A percentile compares a stretch with the other conserved stretches of the same genome.
These are phyloP conservation scores for Exocentrus adspersus DNA, from an alignment of 2,888 invertebrate genomes.

Conservation along the genomic window DNA sequence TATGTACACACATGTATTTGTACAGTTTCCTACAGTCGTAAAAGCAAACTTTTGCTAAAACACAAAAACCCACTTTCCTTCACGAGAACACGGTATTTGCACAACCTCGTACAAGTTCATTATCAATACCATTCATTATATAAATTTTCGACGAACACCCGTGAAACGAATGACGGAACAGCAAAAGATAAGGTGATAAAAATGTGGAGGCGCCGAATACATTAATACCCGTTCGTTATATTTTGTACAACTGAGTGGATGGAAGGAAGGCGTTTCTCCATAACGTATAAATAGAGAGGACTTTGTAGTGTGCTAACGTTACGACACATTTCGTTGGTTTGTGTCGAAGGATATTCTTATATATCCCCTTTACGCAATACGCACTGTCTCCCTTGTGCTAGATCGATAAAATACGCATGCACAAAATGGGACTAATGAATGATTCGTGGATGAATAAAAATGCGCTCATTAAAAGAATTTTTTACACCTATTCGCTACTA, in stretches of 20 bases:
- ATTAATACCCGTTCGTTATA: neutral
- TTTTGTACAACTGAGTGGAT: neutral
- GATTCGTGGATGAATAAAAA: too few species aligned
- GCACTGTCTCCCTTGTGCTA: neutral
- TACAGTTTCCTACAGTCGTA: too few species aligned
- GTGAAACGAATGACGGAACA: neutral
- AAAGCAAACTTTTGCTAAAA: neutral
- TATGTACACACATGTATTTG: too few species aligned
- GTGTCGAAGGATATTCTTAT: neutral
- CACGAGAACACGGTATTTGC: neutral
- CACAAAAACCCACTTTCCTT: neutral
- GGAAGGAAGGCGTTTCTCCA: neutral
- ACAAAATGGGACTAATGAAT: too few species aligned
- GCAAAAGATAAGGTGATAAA: constrained; percentile 4
- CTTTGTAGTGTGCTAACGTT: neutral
- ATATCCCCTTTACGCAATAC: neutral
- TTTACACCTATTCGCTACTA: too few species aligned
- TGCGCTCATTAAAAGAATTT: too few species aligned
- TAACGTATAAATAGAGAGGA: neutral
- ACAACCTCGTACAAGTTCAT: neutral
- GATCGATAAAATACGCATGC: neutral
- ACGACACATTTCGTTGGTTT: neutral
- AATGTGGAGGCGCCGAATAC: neutral
- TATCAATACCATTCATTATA: too few species aligned
- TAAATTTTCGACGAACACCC: too few species aligned